Conservation (phyloP, 2,888 invertebrate species). For the Auanema freiburgensis region DNA sequence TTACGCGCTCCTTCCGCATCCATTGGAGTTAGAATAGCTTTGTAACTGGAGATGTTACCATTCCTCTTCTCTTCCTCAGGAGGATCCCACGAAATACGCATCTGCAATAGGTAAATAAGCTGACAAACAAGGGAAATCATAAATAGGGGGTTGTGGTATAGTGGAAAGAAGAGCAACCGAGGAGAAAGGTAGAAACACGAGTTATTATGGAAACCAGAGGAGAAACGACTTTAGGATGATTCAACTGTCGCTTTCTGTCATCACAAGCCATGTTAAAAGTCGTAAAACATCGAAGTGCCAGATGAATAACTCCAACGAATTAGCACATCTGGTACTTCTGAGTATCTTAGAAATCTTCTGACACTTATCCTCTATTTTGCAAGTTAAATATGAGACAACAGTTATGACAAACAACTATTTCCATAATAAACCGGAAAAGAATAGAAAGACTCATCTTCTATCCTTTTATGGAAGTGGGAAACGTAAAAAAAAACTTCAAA, state of each 20-base stretch:
- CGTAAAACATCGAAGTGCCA: too few species aligned
- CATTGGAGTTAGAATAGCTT: slow-evolving; percentile 68
- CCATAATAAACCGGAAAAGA: too few species aligned
- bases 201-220: too few species aligned
- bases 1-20: slow-evolving; percentile 38
- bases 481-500: not conserved
- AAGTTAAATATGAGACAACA: too few species aligned
- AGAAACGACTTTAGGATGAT: too few species aligned
- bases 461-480: slow-evolving; percentile 1
- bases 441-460: not conserved
- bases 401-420: too few species aligned
- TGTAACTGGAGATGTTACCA: slow-evolving; percentile 89
- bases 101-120: slow-evolving; percentile 42
- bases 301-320: too few species aligned
- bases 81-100: slow-evolving; percentile 67
- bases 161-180: slow-evolving; percentile 3
- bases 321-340: too few species aligned
- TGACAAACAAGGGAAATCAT: not conserved
- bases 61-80: slow-evolving; percentile 86
- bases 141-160: not conserved
- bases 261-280: too few species aligned
- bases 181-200: slow-evolving; percentile 3
- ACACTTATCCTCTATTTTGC: too few species aligned
- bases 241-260: too few species aligned
- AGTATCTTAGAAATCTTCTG: too few species aligned